Base-by-base conservation (phyloP, 1,140 invertebrate species). In the Euwallacea similis region DNA sequence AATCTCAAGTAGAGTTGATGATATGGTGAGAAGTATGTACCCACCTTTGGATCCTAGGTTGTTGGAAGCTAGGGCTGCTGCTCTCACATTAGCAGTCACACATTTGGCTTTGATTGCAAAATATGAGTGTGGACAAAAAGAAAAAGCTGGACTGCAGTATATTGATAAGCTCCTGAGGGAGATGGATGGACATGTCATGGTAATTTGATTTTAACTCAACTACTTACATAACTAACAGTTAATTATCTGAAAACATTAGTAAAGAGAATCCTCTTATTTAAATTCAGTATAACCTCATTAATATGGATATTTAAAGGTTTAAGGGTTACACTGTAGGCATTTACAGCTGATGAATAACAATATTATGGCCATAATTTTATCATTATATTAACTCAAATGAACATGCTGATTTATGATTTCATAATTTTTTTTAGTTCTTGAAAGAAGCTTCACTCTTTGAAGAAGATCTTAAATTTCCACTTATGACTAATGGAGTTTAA, bases 21-120 rank as follows among this genome's bases (percentile, higher is more conserved):
- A 91, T 76, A 88, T 92, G 46, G 88, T 91, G 0, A 82, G 86
- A 60, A 88, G 88, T 64, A 88, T 92, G 85, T 91, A 90, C 79
- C 90, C 90, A 11, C 90, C 90, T 8, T 78, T 92, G 71, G 89
- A 92, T 81, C 87, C 90, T 7, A 81, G 88, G 33, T 80, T 91
- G 2, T 80, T 92, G 53, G 90, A 92, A 81, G 89, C 90, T 2
- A 86, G 90, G 79, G 89, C 89, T 64, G 86, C 87, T 33, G 88
- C 89, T 16, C 77, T 92, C 42, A 86, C 90, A 9, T 80, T 91
- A 44, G 87, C 89, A n/a, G 89, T 92, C 8, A 89, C 87, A 53
- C 89, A 91, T 77, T 84, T 92, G 56, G 88, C 89, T 2, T 73
- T 87, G 6, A 83, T 87, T 7, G 84, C 85, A 0, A 85, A 86